phyloP scores from a whole-genome alignment of 1,140 invertebrate genomes.

The Nomia melanderi region DNA sequence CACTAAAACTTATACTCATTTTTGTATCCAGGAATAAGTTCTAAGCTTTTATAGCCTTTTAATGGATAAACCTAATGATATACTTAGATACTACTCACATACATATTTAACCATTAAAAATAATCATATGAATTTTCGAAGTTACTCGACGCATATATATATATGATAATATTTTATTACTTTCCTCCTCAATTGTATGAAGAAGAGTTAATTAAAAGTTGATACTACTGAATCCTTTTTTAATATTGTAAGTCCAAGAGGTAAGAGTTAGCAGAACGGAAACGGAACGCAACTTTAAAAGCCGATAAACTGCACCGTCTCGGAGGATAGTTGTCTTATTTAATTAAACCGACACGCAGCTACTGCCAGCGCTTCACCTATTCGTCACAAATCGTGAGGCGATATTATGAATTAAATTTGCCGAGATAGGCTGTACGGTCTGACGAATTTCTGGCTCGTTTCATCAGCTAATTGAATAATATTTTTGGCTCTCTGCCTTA shows the following conservation, averaged over 20 bases:
- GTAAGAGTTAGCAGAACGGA: neutral
- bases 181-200: neutral
- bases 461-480: slow-evolving; percentile 67
- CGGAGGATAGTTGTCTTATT: slow-evolving; percentile 66
- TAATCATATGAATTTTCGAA: too few species aligned
- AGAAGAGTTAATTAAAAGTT: neutral
- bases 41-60: too few species aligned
- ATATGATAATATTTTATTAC: neutral
- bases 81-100: too few species aligned
- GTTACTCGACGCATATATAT: too few species aligned
- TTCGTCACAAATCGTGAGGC: slow-evolving; percentile 47
- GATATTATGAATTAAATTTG: slow-evolving; percentile 68
- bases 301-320: slow-evolving; percentile 47
- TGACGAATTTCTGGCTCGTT: slow-evolving; percentile 59
- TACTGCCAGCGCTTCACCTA: slow-evolving; percentile 35
- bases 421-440: slow-evolving; percentile 43
- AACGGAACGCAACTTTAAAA: slow-evolving; percentile 25
- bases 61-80: too few species aligned
- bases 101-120: too few species aligned
- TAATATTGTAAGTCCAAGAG: neutral
- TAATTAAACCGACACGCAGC: slow-evolving; percentile 68
- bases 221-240: neutral
- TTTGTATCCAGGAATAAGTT: too few species aligned
- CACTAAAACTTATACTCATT: too few species aligned
- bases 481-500: slow-evolving; percentile 43